Evolutionary conservation across 35 echinoderm and acorn worm species (phyloP).

Genomic region (Hemicentrotus pulcherrimus): DNA sequence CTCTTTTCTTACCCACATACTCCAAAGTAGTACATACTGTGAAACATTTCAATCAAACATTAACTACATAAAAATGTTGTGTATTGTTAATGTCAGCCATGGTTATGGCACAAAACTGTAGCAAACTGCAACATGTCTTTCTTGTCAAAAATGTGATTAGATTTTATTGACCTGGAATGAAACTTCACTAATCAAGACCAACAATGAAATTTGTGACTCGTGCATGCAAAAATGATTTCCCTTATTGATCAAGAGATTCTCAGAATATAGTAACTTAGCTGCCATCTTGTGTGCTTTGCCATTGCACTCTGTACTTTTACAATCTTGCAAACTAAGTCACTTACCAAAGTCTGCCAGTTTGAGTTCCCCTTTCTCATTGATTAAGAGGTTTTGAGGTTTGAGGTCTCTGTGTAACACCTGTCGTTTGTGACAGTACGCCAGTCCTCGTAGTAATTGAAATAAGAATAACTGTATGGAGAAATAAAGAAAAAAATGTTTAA

Average conservation of each 20-base stretch:
- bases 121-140: too few relatives aligned
- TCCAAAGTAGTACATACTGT: too few relatives aligned
- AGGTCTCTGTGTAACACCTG: conserved; percentile 95
- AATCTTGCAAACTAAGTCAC: conserved; percentile 27
- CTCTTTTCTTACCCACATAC: too few relatives aligned
- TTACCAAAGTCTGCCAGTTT: conserved; percentile 99
- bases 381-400: conserved; percentile 97
- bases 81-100: too few relatives aligned
- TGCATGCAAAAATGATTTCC: background rate
- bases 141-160: too few relatives aligned
- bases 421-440: conserved; percentile 88
- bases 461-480: conserved; percentile 80
- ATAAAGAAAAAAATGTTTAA: background rate
- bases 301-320: background rate
- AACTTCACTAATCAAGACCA: too few relatives aligned
- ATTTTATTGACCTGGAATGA: too few relatives aligned
- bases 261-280: background rate
- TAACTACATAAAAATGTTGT: too few relatives aligned
- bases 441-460: conserved; percentile 97
- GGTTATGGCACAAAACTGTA: too few relatives aligned
- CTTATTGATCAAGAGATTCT: background rate
- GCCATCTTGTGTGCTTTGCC: background rate
- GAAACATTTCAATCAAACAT: too few relatives aligned
- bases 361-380: conserved; percentile 98
- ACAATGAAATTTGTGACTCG: too few relatives aligned